Base-by-base conservation (phyloP, 2,113 vertebrate species). In the Marmota flaviventris region DNA sequence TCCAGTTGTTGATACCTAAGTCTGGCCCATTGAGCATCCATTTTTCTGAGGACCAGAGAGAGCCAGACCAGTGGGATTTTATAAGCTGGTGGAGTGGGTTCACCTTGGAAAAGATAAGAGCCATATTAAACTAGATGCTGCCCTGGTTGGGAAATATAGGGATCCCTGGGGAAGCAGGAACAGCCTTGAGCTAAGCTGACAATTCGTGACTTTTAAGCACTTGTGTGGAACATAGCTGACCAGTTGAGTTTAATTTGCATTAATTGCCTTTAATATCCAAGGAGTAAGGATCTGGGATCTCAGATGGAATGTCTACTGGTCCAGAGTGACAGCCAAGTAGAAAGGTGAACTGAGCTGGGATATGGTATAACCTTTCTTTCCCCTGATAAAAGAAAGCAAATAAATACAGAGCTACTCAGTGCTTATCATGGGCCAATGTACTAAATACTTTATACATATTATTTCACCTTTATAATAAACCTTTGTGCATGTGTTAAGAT, bases 121-220 rank as follows among this genome's bases (percentile, higher is more conserved):
- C 78, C 5, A 1, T 72, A 18, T 17, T 67, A 85, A 95, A 58
- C 6, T 18, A 32, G 84, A 39, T 73, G 24, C 22, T 85, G 1
- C 27, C 4, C 14, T 83, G 82, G 27, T 37, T 6, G 37, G 9
- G 72, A 65, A 45, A 17, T 69, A 2, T 32, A 56, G 48, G 70
- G 82, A 61, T 77, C 70, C 63, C 39, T 79, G 58, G 6, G 63
- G 56, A 85, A 84, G 29, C 16, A n/a, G 67, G 45, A 94, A n/a
- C 11, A 93, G 77, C 39, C 22, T 78, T 42, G 53, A 29, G 58
- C 63, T 85, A 77, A 88, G 34, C 20, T 88, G 69, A 70, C 48
- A 39, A 18, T 84, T 93, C 14, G 58, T 78, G 45, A 86, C 76
- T 37, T 94, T 69, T 3, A 88, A 90, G 86, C 89, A 83, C 53